Evolutionary conservation across 2,888 invertebrate species (phyloP).

Genomic region (Hecatera dysodea): DNA sequence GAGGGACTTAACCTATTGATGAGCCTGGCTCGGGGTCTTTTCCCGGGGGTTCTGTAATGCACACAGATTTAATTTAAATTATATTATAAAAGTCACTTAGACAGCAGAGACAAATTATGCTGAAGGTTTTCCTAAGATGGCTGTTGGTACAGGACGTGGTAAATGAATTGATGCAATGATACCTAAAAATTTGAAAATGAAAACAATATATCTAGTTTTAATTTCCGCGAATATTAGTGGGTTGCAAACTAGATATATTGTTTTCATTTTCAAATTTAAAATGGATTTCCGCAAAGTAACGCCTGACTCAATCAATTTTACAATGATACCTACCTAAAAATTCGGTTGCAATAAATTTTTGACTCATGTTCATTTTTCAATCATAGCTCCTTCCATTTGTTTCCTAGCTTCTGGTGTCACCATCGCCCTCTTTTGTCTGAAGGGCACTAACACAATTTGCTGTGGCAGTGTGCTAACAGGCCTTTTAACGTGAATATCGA

Average conservation of each 20-base stretch:
- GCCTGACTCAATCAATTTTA: no score
- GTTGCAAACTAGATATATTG: no score
- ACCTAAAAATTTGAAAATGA: not conserved
- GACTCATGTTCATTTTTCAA: not conserved
- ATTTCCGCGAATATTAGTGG: no score
- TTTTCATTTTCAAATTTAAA: no score
- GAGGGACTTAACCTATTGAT: not conserved
- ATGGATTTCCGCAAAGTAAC: no score
- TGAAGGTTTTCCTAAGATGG: not conserved
- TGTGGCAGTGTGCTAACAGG: conserved; percentile 74
- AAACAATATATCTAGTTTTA: no score
- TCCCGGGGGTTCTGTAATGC: no score
- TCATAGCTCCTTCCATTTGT: not conserved
- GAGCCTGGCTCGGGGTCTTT: not conserved
- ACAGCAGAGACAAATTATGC: no score
- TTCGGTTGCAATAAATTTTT: no score
- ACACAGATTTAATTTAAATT: no score
- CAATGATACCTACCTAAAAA: no score
- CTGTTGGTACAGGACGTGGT: not conserved
- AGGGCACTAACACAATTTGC: conserved; percentile 74
- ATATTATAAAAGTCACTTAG: not conserved
- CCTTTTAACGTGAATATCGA: conserved; percentile 54
- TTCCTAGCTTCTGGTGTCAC: conserved; percentile 45
- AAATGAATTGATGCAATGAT: not conserved
- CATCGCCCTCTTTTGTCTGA: conserved; percentile 57